A percentile compares a stretch with the other conserved stretches of the same genome.
Evolutionary conservation across 1,140 invertebrate genomes (phyloP).

Genomic region (Aphaenogaster floridana): DNA sequence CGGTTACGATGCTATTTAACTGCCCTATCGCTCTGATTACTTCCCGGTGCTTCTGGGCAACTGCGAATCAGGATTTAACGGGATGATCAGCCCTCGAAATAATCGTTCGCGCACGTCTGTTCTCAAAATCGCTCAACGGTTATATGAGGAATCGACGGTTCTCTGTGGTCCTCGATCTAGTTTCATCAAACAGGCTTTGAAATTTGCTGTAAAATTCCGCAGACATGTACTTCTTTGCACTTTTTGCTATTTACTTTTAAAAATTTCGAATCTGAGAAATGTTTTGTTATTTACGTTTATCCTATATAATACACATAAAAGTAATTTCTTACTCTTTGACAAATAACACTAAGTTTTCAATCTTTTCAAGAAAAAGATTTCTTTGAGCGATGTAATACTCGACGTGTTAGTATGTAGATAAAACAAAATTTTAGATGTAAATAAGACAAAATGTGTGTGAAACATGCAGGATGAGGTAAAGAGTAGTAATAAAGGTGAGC

Average conservation of each 20-base stretch:
- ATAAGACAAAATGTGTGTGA: constrained; percentile 55
- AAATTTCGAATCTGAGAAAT: neutral
- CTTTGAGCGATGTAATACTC: neutral
- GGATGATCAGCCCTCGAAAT: constrained; percentile 81
- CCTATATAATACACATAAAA: neutral
- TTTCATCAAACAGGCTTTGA: neutral
- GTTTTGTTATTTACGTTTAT: neutral
- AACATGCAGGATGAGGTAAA: constrained; percentile 73
- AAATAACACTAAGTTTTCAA: constrained; percentile 10
- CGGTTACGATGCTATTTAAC: constrained; percentile 84
- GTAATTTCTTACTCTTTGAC: neutral
- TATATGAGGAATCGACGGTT: constrained; percentile 60
- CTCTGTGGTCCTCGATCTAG: constrained; percentile 54
- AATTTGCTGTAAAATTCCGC: neutral
- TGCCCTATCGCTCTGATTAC: constrained; percentile 82
- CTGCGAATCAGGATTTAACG: constrained; percentile 80
- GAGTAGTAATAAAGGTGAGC: constrained; percentile 85
- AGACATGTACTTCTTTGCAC: neutral
- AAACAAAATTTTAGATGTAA: constrained; percentile 52
- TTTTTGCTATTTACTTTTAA: neutral
- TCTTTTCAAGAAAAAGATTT: neutral
- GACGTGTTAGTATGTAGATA: neutral
- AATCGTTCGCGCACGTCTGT: constrained; percentile 72
- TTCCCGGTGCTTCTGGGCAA: constrained; percentile 75
- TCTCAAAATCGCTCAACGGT: constrained; percentile 72